These are phyloP conservation scores for Drosophila flavopinicola DNA, from an alignment of 2,888 invertebrate species.

Conservation along the genomic window DNA sequence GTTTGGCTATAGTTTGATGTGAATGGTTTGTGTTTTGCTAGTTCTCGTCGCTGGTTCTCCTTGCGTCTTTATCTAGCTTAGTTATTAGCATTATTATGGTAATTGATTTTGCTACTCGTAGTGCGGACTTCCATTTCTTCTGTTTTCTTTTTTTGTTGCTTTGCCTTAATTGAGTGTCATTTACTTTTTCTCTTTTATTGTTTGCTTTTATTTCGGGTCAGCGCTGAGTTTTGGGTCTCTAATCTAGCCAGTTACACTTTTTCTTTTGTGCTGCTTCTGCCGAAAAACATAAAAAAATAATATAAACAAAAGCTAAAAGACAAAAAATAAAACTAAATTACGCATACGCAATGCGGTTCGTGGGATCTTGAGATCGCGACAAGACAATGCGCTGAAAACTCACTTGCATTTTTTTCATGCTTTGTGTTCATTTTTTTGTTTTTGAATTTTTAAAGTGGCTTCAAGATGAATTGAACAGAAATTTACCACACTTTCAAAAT, in stretches of 20 bases:
- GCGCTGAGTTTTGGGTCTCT: conserved; percentile 3
- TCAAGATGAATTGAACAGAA: conserved; percentile 33
- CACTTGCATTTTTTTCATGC: conserved; percentile 48
- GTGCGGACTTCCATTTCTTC: conserved; percentile 25
- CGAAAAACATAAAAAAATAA: conserved; percentile 6
- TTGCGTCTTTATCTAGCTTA: conserved; percentile 12
- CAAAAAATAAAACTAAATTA: conserved; percentile 38
- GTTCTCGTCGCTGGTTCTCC: conserved; percentile 10
- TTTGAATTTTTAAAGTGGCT: conserved; percentile 15
- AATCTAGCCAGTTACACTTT: conserved; percentile 28
- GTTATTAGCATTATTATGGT: conserved; percentile 67
- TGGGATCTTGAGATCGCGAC: conserved; percentile 32
- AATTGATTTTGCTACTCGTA: conserved; percentile 45
- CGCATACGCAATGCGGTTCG: conserved; percentile 54
- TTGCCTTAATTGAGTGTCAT: conserved; percentile 43
- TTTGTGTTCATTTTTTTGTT: conserved; percentile 2
- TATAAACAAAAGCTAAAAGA: conserved; percentile 19
- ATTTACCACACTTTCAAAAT: conserved; percentile 65
- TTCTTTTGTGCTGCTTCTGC: conserved; percentile 55
- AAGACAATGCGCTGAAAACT: conserved; percentile 60
- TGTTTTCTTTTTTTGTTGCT: conserved; percentile 56
- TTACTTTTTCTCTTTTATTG: conserved; percentile 30
- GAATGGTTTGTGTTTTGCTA: conserved; percentile 32
- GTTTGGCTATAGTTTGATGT: conserved; percentile 28
- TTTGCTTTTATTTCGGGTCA: conserved; percentile 39